A percentile compares a stretch with the other conserved stretches of the same genome.
Conservation (phyloP, 2,113 vertebrate genomes). For the Embiotoca jacksoni region DNA sequence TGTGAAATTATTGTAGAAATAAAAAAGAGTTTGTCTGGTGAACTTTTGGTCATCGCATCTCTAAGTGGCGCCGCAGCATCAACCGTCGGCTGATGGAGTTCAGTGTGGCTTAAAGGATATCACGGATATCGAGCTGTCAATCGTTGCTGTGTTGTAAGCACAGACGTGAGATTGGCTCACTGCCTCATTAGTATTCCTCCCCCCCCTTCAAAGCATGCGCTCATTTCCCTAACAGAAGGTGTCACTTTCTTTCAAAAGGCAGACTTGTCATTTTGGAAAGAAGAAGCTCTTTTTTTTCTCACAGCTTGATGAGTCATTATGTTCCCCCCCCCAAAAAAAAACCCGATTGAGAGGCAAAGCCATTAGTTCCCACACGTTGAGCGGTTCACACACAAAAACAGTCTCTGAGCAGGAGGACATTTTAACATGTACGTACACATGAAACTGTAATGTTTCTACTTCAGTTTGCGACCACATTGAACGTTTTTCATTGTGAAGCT, state of each 20-base stretch:
- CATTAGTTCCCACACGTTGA: constrained; percentile 25
- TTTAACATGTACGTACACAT: too few species aligned
- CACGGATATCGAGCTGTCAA: too few species aligned
- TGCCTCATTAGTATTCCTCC: constrained; percentile 30
- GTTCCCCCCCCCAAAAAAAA: constrained; percentile 1
- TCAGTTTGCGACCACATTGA: neutral
- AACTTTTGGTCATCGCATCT: too few species aligned
- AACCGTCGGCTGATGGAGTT: too few species aligned
- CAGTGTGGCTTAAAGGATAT: too few species aligned
- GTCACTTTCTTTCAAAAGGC: constrained; percentile 8
- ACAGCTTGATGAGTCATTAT: constrained; percentile 30
- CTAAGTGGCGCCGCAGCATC: too few species aligned
- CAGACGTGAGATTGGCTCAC: constrained; percentile 22
- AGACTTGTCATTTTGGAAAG: constrained; percentile 21
- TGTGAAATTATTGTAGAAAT: too few species aligned
- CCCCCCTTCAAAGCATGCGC: neutral
- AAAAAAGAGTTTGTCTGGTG: too few species aligned
- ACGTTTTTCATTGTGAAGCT: neutral
- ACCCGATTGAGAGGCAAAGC: constrained; percentile 22
- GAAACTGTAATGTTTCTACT: too few species aligned
- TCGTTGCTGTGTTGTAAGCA: neutral
- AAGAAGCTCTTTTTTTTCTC: constrained; percentile 10
- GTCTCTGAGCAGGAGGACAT: too few species aligned
- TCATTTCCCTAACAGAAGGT: constrained; percentile 23
- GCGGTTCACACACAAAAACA: neutral